A percentile compares a stretch with the other conserved stretches of the same genome.
Evolutionary conservation across 1,140 invertebrate species (phyloP).

Genomic region (Hylaeus volcanicus): DNA sequence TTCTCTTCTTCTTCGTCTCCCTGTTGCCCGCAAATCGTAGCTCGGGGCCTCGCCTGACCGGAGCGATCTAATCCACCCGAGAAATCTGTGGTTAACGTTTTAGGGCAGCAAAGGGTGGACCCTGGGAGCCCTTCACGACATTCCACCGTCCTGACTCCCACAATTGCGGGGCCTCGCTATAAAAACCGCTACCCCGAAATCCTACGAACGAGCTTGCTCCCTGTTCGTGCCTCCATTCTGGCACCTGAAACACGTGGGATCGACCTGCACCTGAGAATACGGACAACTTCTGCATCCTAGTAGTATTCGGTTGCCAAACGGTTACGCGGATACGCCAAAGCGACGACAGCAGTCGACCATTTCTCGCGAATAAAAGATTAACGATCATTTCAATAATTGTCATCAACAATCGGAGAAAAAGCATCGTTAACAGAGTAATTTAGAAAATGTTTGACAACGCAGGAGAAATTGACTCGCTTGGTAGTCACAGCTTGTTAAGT

Average conservation of each 20-base stretch:
- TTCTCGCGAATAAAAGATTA: too few species aligned
- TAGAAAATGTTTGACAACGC: too few species aligned
- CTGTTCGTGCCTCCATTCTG: background rate
- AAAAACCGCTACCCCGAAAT: constrained; percentile 50
- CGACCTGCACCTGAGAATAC: background rate
- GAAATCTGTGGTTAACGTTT: constrained; percentile 73
- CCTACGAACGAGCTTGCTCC: background rate
- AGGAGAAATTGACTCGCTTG: too few species aligned
- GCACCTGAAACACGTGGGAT: background rate
- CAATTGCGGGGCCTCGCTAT: constrained; percentile 54
- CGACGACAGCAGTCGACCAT: too few species aligned
- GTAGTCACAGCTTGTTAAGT: too few species aligned
- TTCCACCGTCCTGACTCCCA: constrained; percentile 64
- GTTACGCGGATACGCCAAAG: too few species aligned
- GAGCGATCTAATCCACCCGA: constrained; percentile 67
- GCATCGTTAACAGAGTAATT: too few species aligned
- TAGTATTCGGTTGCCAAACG: too few species aligned
- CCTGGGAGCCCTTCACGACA: constrained; percentile 54
- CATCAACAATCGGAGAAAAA: too few species aligned
- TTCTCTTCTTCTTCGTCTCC: constrained; percentile 51
- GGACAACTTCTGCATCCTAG: too few species aligned
- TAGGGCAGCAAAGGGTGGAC: constrained; percentile 56
- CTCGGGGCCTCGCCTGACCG: constrained; percentile 56
- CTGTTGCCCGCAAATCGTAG: constrained; percentile 59
- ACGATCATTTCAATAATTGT: too few species aligned